Evolutionary conservation across 2,888 invertebrate species (phyloP), one percentile per base, ranked within the genome.

Genomic region (Empis stercorea): DNA sequence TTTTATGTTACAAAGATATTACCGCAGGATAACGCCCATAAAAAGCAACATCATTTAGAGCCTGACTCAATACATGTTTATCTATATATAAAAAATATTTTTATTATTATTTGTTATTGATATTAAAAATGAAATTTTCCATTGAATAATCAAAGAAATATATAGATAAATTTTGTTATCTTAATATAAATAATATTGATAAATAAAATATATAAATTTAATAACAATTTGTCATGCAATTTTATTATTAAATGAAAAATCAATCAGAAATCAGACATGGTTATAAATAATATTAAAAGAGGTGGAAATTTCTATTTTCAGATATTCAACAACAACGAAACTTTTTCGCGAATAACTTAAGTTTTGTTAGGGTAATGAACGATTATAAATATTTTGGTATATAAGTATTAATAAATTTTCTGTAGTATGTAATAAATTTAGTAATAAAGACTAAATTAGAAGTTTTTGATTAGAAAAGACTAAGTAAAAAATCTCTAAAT

Each of bases 41-140:
- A 54, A 76, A 76, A 23, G 61, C 56, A 2, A 69, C 61, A 51
- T 74, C 71, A 4, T 61, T 62, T 15, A 76, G 56, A 1, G 73
- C 71, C 45, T 72, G 71, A 27, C 66, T 63, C 47, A 76, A 54
- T 30, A 76, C 68, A 32, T 67, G 63, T 52, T 73, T 74, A 58
- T 73, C 76, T 76, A 56, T 4, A 57, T 52, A 6, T 30, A 56
- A n/a, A n/a, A n/a, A n/a, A n/a, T n/a, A n/a, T n/a, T n/a, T n/a
- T n/a, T n/a, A n/a, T 32, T 32, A 4, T 32, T 32, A 3, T 3
- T 32, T 13, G 32, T 32, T 32, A 5, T 32, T 32, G n/a, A n/a
- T 13, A 5, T 32, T 13, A 7, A 9, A 13, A 13, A 32, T 5
- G 32, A 32, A 13, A 13, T 32, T 32, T 32, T 5, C 13, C 32